These are phyloP conservation scores for Ceyx melanurus DNA, from an alignment of 2,113 vertebrate genomes.

Conservation along the genomic window DNA sequence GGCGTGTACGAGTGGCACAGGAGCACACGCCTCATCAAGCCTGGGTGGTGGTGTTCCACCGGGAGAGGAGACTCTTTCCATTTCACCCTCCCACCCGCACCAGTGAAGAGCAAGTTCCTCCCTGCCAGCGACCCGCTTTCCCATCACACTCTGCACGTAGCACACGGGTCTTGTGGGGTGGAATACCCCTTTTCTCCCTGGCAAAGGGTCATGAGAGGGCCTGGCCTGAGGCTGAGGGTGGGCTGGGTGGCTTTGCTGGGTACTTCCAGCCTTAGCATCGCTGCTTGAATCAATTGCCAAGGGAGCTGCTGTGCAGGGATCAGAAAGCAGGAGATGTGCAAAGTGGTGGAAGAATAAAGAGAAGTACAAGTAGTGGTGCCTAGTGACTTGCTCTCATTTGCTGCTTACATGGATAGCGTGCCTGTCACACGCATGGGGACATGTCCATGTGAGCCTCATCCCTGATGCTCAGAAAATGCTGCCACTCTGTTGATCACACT, in stretches of 20 bases:
- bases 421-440: background rate
- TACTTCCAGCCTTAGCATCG: background rate
- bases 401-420: background rate
- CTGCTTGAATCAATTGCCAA: background rate
- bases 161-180: background rate
- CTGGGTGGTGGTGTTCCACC: background rate
- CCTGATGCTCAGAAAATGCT: background rate
- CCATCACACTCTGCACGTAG: conserved; percentile 32
- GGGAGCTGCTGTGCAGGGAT: background rate
- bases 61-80: background rate
- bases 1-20: conserved; percentile 8
- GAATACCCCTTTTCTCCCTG: background rate
- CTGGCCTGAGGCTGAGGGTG: background rate
- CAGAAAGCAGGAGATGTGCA: background rate
- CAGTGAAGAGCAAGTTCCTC: background rate
- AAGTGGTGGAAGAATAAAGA: background rate
- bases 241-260: background rate
- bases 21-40: conserved; percentile 32
- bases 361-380: background rate
- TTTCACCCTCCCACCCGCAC: background rate
- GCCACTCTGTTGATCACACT: background rate
- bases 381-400: background rate
- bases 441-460: background rate
- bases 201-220: background rate
- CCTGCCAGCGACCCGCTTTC: background rate